Base-by-base conservation (phyloP, 2,888 invertebrate species). In the Nephrotoma guestfalica region DNA sequence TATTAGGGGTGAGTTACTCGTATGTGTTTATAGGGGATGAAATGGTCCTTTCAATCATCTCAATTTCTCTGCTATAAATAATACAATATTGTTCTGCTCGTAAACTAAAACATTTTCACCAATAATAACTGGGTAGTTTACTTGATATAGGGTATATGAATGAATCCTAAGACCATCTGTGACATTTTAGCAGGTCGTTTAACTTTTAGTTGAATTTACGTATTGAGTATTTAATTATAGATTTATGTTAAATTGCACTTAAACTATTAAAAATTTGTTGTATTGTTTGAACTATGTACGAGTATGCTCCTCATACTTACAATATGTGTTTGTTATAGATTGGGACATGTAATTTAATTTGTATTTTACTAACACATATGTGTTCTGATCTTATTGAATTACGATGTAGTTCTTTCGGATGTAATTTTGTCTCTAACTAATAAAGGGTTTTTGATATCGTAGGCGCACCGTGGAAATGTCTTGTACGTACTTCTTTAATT, bases 111-210 rank as follows among this genome's bases (percentile, higher is more conserved):
- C 71, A 71, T 71, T 71, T 71, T 71, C 30, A 71, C 71, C 71
- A 71, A 71, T 71, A 71, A 71, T 71, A 71, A 30, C 71, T 71
- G 71, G 71, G 71, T 71, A 71, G 71, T 71, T 71, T 71, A 71
- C 30, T 51, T 15, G 9, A 71, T 30, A 71, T 18, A 71, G 71
- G 71, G 71, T 30, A 2, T 2, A 71, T 71, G 71, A 30, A 71
- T 71, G 30, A 71, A 71, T 71, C 18, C 71, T 71, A 30, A 9
- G 85, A 85, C 85, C 85, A 85, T 85, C 85, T 85, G 85, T 85
- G 42, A 41, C 85, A 85, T 85, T 85, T 85, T 85, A 85, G 85
- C 85, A 85, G 85, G 85, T 85, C 85, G 85, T 85, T 85, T 85
- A 85, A 85, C 85, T 85, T 85, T 42, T 84, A 15, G 84, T 7